A percentile compares a stretch with the other conserved stretches of the same genome.
Evolutionary conservation across 2,888 invertebrate species (phyloP).

Genomic region (Drosophila cyrtoloma): DNA sequence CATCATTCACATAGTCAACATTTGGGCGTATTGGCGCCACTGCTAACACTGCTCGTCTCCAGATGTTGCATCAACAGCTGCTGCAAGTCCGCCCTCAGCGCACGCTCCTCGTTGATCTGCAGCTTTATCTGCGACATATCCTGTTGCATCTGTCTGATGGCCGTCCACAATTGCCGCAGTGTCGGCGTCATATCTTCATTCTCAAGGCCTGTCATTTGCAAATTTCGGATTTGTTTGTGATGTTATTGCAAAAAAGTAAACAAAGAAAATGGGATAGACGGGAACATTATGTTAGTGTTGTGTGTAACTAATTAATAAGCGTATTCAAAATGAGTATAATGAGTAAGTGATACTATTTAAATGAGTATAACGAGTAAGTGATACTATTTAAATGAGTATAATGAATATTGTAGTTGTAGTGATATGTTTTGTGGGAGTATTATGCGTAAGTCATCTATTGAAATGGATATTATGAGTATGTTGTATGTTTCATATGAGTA

Average conservation of each 20-base stretch:
- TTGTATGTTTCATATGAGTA: neutral
- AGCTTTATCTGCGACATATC: conserved; percentile 85
- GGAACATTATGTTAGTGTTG: conserved; percentile 67
- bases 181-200: conserved; percentile 86
- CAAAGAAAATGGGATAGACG: conserved; percentile 58
- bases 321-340: conserved; percentile 20
- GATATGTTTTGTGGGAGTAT: neutral
- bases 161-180: conserved; percentile 84
- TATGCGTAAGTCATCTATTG: neutral
- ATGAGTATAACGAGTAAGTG: conserved; percentile 1
- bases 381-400: neutral
- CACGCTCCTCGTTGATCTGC: conserved; percentile 85
- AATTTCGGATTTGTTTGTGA: conserved; percentile 33
- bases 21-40: conserved; percentile 80
- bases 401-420: conserved; percentile 4
- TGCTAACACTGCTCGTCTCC: conserved; percentile 83
- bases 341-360: conserved; percentile 1
- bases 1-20: conserved; percentile 79
- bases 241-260: conserved; percentile 38
- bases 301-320: conserved; percentile 52
- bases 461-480: neutral
- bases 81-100: conserved; percentile 84
- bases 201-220: conserved; percentile 82
- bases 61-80: conserved; percentile 85
- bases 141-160: conserved; percentile 85